phyloP scores from a whole-genome alignment of 2,888 invertebrate genomes.

The Aromia moschata region DNA sequence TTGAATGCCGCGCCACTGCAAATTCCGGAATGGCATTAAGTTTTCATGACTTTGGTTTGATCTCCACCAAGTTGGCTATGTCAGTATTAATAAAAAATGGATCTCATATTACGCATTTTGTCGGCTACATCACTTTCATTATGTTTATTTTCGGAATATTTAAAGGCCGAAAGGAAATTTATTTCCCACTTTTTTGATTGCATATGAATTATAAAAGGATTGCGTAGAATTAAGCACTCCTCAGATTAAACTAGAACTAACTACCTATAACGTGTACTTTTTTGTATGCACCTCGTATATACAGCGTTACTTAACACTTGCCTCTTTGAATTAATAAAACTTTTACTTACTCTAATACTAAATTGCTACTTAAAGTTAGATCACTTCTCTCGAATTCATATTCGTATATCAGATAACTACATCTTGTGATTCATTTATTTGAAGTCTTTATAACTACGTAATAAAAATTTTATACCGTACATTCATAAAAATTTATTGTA shows the following conservation, averaged over 20 bases:
- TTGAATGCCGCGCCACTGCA: conserved; percentile 3
- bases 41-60: conserved; percentile 1
- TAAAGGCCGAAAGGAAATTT: too few species aligned
- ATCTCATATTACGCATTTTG: neutral
- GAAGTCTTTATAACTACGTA: neutral
- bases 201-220: too few species aligned
- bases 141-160: neutral
- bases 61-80: neutral
- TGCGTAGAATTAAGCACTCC: too few species aligned
- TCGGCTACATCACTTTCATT: neutral
- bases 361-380: neutral
- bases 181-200: too few species aligned
- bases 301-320: too few species aligned
- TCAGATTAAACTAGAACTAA: too few species aligned
- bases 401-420: neutral
- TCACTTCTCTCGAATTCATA: neutral
- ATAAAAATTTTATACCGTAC: conserved; percentile 5
- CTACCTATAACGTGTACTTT: too few species aligned
- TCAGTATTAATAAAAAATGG: neutral
- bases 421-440: neutral
- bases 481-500: conserved; percentile 9
- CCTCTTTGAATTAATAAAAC: neutral
- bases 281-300: too few species aligned
- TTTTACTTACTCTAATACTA: neutral
- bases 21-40: neutral